Evolutionary conservation across 2,797 vertebrate species (phyloP).

Genomic region (Sylvia borin): DNA sequence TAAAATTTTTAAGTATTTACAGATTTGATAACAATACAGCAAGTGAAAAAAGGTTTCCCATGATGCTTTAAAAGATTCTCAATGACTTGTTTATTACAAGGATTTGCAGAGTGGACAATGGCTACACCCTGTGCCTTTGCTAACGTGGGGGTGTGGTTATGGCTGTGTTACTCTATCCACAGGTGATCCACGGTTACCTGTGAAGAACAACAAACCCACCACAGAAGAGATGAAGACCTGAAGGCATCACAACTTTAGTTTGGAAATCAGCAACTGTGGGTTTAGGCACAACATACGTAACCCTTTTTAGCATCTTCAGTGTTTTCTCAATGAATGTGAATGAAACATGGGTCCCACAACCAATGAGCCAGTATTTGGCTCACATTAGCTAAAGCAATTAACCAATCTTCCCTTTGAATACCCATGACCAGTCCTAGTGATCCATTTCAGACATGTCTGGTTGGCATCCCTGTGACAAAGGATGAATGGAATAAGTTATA

Average conservation of each 20-base stretch:
- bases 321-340: background rate
- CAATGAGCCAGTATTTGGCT: background rate
- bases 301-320: background rate
- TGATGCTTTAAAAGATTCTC: background rate
- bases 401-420: background rate
- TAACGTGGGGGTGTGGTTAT: background rate
- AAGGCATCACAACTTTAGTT: background rate
- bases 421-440: background rate
- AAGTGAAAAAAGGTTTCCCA: background rate
- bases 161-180: background rate
- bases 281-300: background rate
- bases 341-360: fast-evolving
- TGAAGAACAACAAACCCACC: fast-evolving
- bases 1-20: background rate
- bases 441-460: background rate
- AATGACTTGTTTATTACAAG: background rate
- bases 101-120: background rate
- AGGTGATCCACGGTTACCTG: background rate
- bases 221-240: background rate
- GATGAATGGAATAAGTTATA: background rate
- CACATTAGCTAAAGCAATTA: background rate
- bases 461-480: background rate
- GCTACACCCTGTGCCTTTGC: background rate
- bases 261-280: background rate
- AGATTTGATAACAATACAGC: background rate